phyloP scores from a whole-genome alignment of 2,888 invertebrate genomes.

The Suillia variegata region DNA sequence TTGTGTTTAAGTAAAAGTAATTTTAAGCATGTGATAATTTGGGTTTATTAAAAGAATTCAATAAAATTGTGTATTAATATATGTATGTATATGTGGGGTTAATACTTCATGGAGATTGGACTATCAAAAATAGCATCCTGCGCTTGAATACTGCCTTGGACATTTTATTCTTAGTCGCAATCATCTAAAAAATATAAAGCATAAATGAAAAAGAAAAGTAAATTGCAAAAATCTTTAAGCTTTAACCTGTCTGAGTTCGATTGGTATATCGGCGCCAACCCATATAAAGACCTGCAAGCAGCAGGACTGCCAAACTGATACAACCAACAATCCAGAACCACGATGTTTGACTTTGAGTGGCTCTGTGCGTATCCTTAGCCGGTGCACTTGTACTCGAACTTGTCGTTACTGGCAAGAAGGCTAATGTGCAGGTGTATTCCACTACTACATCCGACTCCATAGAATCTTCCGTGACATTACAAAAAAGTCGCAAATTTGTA shows the following conservation, averaged over 20 bases:
- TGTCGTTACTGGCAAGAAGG: slow-evolving; percentile 6
- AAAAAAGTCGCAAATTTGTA: slow-evolving; percentile 24
- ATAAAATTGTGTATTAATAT: not conserved
- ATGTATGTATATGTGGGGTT: not conserved
- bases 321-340: not conserved
- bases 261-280: not conserved
- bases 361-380: not conserved
- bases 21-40: not conserved
- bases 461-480: slow-evolving; percentile 18
- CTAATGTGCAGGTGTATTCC: slow-evolving; percentile 20
- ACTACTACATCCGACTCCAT: not conserved
- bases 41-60: not conserved
- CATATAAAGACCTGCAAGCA: not conserved
- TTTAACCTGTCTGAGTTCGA: too few species aligned
- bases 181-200: too few species aligned
- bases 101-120: not conserved
- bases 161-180: too few species aligned
- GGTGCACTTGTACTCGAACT: slow-evolving; percentile 50
- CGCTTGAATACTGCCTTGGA: too few species aligned
- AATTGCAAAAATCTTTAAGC: too few species aligned
- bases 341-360: not conserved
- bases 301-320: not conserved
- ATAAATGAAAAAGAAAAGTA: too few species aligned
- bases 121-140: not conserved
- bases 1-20: not conserved